Evolutionary conservation across 2,888 invertebrate genomes (phyloP), one percentile per base, ranked within the genome.

Genomic region (Phrixothrix hirtus): DNA sequence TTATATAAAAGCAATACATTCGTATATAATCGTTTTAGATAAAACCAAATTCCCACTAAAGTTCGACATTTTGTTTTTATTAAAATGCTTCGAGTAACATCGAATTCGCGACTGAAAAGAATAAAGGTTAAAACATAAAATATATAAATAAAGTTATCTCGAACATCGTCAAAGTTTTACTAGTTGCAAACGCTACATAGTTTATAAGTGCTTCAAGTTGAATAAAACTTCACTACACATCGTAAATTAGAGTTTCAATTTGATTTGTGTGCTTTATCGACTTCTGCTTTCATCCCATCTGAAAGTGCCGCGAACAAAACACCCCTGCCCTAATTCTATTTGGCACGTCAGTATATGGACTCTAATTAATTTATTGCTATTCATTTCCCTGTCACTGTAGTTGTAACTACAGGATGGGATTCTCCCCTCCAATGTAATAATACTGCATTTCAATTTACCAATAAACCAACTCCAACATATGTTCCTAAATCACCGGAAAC

Each of bases 341-440:
- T 64, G 61, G 59, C 61, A 61, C 66, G 66, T 65, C 64, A 62
- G 63, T 67, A 59, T 67, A 66, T 64, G 60, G 66, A 67, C 63
- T 65, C 67, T 71, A 71, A 71, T 71, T 70, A 71, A 71, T 71
- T 71, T 71, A 71, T 70, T 67, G 68, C 69, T 66, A 70, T 70
- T 70, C 71, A 69, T 71, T 70, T 71, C 66, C 66, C 48, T 48
- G 46, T 53, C 52, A 35, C 52, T 47, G 38, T 42, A 45, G 36
- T 45, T 57, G 60, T 56, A 50, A 63, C 42, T 29, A 5, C 27
- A 27, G 25, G 17, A 37, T 29, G 31, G 35, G 30, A 17, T 6
- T 38, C 51, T 34, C 43, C 55, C 37, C 35, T 21, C 9, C 41
- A 17, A 16, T 25, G 17, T 42, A 35, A 41, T 45, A 26, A 52